These are phyloP conservation scores for Odontomachus brunneus DNA, from an alignment of 1,140 invertebrate genomes.

Conservation along the genomic window DNA sequence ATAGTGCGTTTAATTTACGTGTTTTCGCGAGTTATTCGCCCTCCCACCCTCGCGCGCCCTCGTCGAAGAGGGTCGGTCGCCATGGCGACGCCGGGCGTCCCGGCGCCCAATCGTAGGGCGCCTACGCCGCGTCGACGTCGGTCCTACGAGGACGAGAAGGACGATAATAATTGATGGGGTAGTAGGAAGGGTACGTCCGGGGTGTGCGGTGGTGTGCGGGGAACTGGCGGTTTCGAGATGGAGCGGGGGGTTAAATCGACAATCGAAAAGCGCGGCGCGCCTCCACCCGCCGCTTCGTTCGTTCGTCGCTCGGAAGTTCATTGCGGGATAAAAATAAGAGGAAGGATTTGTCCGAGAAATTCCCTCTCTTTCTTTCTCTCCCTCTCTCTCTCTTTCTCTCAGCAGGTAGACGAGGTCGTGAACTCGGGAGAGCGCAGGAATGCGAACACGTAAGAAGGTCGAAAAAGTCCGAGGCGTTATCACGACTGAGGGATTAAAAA, in stretches of 20 bases:
- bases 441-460: slow-evolving; percentile 1
- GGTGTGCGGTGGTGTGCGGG: neutral
- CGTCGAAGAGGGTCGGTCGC: slow-evolving; percentile 73
- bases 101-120: slow-evolving; percentile 77
- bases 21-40: slow-evolving; percentile 84
- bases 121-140: slow-evolving; percentile 70
- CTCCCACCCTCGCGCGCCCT: slow-evolving; percentile 65
- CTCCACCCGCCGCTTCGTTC: neutral
- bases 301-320: slow-evolving; percentile 36
- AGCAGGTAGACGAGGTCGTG: neutral
- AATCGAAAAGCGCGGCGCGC: slow-evolving; percentile 44
- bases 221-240: slow-evolving; percentile 62
- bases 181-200: slow-evolving; percentile 26
- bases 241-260: slow-evolving; percentile 64
- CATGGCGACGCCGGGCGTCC: slow-evolving; percentile 73
- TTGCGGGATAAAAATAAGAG: slow-evolving; percentile 53
- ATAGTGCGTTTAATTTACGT: slow-evolving; percentile 85
- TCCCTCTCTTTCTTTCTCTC: too few species aligned
- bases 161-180: slow-evolving; percentile 73
- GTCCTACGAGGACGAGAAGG: slow-evolving; percentile 68
- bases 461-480: neutral
- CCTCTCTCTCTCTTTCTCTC: too few species aligned
- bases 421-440: slow-evolving; percentile 1
- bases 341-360: slow-evolving; percentile 22
- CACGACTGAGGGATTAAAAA: neutral